Evolutionary conservation across 2,797 vertebrate genomes (phyloP).

Genomic region (Acanthurus lineatus): DNA sequence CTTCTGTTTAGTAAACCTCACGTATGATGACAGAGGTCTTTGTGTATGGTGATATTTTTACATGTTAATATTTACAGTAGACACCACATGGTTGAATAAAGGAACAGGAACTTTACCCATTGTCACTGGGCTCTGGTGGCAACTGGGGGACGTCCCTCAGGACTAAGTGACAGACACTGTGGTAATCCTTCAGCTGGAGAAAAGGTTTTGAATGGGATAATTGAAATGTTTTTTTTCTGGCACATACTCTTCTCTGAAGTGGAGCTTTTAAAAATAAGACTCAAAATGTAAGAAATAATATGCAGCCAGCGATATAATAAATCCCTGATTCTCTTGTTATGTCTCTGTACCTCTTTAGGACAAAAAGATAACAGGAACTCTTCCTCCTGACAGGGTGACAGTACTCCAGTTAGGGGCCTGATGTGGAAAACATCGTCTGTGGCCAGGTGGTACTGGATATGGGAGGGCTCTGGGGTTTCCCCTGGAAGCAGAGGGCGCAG

Average conservation of each 20-base stretch:
- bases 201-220: slow-evolving; percentile 18
- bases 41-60: neutral
- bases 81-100: neutral
- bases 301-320: neutral
- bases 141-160: slow-evolving; percentile 87
- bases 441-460: slow-evolving; percentile 79
- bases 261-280: neutral
- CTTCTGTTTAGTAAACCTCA: slow-evolving; percentile 4
- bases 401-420: slow-evolving; percentile 83
- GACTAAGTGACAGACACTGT: slow-evolving; percentile 92
- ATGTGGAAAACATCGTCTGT: slow-evolving; percentile 87
- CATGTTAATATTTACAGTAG: neutral
- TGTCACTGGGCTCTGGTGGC: slow-evolving; percentile 52
- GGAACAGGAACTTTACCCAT: slow-evolving; percentile 64
- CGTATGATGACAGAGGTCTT: neutral
- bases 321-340: neutral
- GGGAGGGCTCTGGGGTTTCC: slow-evolving; percentile 64
- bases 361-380: slow-evolving; percentile 89
- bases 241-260: neutral
- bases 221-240: neutral
- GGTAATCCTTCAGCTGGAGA: slow-evolving; percentile 88
- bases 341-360: slow-evolving; percentile 87
- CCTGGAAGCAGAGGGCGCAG: slow-evolving; percentile 79
- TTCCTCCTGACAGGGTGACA: slow-evolving; percentile 85
- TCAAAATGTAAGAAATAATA: neutral